Evolutionary conservation across 2,797 vertebrate genomes (phyloP), one percentile per base, ranked within the genome.

Genomic region (Glyptemys insculpta): DNA sequence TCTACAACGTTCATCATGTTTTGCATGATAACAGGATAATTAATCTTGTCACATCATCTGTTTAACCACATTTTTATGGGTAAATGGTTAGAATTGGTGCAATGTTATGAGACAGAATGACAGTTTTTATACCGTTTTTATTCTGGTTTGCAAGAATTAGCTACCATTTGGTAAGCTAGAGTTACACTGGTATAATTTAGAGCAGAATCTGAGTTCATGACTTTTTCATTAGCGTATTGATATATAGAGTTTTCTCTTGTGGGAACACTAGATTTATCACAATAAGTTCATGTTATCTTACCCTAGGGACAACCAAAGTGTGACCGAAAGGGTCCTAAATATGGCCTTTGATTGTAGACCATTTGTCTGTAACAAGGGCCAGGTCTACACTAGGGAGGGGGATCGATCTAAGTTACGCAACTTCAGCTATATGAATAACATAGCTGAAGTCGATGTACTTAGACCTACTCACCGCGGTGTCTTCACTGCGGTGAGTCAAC

Each of bases 21-120:
- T 96, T 88, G 88, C 54, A 62, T 5, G 16, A 5, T 81, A 79
- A 57, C 14, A 88, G 37, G 41, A 79, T 86, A 84, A 90, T 81
- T 80, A 88, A 74, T 88, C 53, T 88, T 87, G 62, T 88, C 84
- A 34, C 52, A 16, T 62, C 81, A 80, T n/a, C 83, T 90, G 49
- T 88, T 93, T 93, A 79, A 59, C 23, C 12, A n/a, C 34, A 56
- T 41, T 83, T 86, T 21, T 72, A 41, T 50, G 52, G 23, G 19
- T 41, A 89, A 86, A 53, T 59, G 56, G 81, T 86, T 85, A 82
- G 59, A 68, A 96, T 37, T 85, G 54, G 21, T 44, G 85, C 93
- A 83, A 80, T 65, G 57, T 85, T 19, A 50, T 21, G n/a, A 31
- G 81, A 31, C 8, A 76, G 57, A 85, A 50, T 68, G 53, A 89